Evolutionary conservation across 1,140 invertebrate species (phyloP), one percentile per base, ranked within the genome.

Genomic region (Geopemphigus sp.): DNA sequence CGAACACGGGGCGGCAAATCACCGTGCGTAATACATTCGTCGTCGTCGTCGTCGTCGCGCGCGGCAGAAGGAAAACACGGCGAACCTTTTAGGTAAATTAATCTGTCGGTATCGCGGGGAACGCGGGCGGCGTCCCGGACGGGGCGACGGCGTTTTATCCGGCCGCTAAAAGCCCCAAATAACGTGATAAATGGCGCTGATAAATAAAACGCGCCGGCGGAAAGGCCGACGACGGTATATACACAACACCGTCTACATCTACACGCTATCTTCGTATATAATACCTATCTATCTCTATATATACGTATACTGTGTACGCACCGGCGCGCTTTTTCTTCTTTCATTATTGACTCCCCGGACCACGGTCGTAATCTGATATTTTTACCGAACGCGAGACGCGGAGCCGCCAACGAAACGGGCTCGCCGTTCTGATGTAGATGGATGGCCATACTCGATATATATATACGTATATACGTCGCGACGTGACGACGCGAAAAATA

Each of bases 41-140:
- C n/a, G n/a, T n/a, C n/a, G n/a, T n/a, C n/a, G n/a, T n/a, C n/a
- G n/a, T n/a, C n/a, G n/a, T n/a, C n/a, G n/a, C n/a, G n/a, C n/a
- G 45, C 29, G 12, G 22, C 26, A 12, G 47, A 12, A 72, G 68
- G 54, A 54, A 53, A 72, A n/a, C 47, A 24, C 64, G 64, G 14
- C 24, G 54, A 72, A 72, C 68, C 68, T 72, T 72, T 72, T 72
- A 72, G 68, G 50, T 72, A 72, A 72, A 72, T 72, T 72, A 72
- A 54, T 72, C 68, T 29, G 68, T 72, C 45, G 66, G 14, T 50
- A 17, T 11, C 17, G 19, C 2, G 29, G 6, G 61, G 19, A 5
- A 8, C 8, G 8, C 14, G 57, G 24, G 1, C 39, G 39, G 45
- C 1, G 22, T 32, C n/a, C 32, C 63, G 63, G 64, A 50, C n/a